Evolutionary conservation across 2,888 invertebrate species (phyloP), one percentile per base, ranked within the genome.

Genomic region (Plemyria rubiginata): DNA sequence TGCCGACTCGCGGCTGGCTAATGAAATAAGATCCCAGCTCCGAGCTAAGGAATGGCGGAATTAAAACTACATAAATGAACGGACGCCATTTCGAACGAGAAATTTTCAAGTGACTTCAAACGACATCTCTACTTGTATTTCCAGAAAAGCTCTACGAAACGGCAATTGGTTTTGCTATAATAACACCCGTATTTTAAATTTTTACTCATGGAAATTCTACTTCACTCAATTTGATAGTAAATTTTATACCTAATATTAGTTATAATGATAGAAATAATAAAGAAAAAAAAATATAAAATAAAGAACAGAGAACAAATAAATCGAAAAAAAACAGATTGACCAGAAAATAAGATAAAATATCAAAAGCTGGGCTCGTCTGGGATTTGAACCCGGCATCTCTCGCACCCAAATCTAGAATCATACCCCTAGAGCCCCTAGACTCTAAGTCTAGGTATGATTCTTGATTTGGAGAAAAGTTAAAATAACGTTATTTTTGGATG

Each of bases 321-420:
- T 50, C 32, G 1, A 4, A 11, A 15, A 50, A n/a, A 11, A 8
- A 32, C 45, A 16, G 12, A 11, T 28, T 9, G 12, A 48, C 5
- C 0, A 48, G 8, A 50, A 50, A 29, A 15, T 11, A 5, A 4
- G 1, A 13, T 91, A 91, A 92, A 92, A 89, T 88, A 89, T 3
- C 46, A 60, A 70, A 74, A 76, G 62, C 15, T 60, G 89, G 88
- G 90, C 88, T 86, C 86, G 90, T 87, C 88, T 87, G 88, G 91
- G 89, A 89, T 90, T 91, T 88, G 88, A 91, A 91, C 88, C 88
- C 88, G 89, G 88, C 90, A 92, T 92, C 93, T 92, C 92, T 92
- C 92, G 91, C 92, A 93, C 91, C 92, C 92, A 86, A 93, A 93
- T 91, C 91, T 92, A 92, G 87, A 92, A 93, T 92, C 92, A 93